Evolutionary conservation across 2,888 invertebrate genomes (phyloP), one percentile per base, ranked within the genome.

Genomic region (Petrolisthes manimaculis): DNA sequence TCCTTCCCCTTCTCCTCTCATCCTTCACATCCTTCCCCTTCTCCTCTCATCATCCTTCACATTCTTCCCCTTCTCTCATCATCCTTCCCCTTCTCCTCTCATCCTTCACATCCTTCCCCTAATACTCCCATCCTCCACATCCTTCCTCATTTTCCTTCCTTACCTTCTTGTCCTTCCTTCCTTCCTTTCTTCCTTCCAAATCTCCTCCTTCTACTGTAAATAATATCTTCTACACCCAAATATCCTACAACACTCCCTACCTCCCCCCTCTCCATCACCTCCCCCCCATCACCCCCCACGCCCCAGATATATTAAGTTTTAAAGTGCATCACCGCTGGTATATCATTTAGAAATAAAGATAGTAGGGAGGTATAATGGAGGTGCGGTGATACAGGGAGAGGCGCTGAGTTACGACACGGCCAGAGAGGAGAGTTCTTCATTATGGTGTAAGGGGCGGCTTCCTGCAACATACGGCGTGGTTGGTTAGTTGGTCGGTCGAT

Each of bases 271-370:
- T 5, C 77, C 77, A 77, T 6, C 55, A 56, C 55, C 54, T 83
- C 56, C 37, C 55, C 56, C 56, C 37, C 55, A 24, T 83, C 83
- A 75, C 56, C 56, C 37, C 71, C 83, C 54, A 83, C 24, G 55
- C 55, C 51, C 37, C 51, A 21, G 37, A 78, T 84, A 78, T 61
- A 78, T 78, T 84, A 84, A 51, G 78, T 56, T 67, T 84, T 84
- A 84, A 78, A 78, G 71, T 71, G 84, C 84, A 54, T 84, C 84
- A 53, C 9, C 1, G 55, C n/a, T 21, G 24, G 55, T 80, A 56
- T 80, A 55, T 21, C 24, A 55, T 56, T 56, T 5, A 37, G 9
- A 55, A 55, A 21, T 56, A 56, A 56, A 80, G 55, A 80, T 80
- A 80, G 2, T 24, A 3, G 1, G n/a, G 21, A 80, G 55, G 54